Base-by-base conservation (phyloP, 2,888 invertebrate species). In the Lasioglossum oenotherae region DNA sequence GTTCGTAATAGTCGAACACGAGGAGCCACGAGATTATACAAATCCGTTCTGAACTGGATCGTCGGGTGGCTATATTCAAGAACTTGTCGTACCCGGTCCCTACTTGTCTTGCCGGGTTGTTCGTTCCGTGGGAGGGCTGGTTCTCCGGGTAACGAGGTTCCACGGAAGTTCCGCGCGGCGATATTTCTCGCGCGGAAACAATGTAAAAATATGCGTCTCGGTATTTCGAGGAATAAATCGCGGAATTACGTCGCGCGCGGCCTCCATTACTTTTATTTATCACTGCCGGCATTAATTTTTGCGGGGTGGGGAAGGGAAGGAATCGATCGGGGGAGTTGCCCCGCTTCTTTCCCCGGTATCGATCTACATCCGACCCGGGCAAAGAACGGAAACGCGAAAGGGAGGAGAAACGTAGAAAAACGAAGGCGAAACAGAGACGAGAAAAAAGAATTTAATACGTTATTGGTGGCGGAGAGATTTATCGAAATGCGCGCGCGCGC, bases 401-500 rank as follows among this genome's bases (percentile, higher is more conserved):
- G 53, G 4, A 57, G 6, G n/a, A 41, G 71, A 74, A 67, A 71
- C 10, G 38, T 23, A 1, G 69, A 69, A 41, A 71, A 38, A 60
- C 38, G 16, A 69, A 41, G 4, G 31, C 31, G 64, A 64, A 64
- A 64, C 64, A 64, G 64, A 31, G 8, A 27, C 16, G 64, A 64
- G 35, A 31, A 64, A 69, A 38, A 69, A 38, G 23, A 78, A 71
- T 88, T 85, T 85, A 75, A 87, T 74, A 79, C 67, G 80, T 83
- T 82, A 86, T 87, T 83, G 85, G 73, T 72, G 82, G 86, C 67
- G 80, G 75, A 64, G 81, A 87, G 85, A 87, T 90, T 87, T 87
- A 92, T 89, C 84, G 88, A 88, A 89, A 91, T 82, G 76, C 80
- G 49, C 81, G 81, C 81, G 81, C 81, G 81, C 57, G 81, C 57